These are phyloP conservation scores for Artemisiospiza belli DNA, from an alignment of 2,113 vertebrate genomes.

Conservation along the genomic window DNA sequence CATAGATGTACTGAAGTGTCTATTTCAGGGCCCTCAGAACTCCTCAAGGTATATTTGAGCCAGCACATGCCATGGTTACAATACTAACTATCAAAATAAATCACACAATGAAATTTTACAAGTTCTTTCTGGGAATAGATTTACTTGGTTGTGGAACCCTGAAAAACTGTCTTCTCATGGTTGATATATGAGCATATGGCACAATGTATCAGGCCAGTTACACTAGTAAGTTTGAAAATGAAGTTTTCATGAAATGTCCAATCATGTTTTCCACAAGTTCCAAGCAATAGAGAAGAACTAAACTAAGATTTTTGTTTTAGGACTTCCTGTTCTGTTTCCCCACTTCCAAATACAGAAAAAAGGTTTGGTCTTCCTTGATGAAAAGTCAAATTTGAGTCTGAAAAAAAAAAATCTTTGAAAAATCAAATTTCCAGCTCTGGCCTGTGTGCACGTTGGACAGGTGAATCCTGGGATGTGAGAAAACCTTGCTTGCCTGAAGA, in stretches of 20 bases:
- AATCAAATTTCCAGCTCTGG: background rate
- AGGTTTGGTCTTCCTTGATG: background rate
- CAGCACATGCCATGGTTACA: background rate
- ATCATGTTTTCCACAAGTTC: background rate
- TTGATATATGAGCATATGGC: background rate
- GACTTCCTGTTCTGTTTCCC: background rate
- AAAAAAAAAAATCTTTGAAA: background rate
- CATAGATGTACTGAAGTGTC: background rate
- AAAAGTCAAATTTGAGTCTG: background rate
- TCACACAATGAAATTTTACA: background rate
- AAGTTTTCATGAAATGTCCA: rapidly evolving
- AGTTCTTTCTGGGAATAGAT: background rate
- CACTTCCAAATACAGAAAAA: background rate
- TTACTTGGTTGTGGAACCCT: background rate
- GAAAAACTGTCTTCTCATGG: background rate
- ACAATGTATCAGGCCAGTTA: background rate
- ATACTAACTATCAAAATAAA: background rate
- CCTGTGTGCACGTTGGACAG: background rate
- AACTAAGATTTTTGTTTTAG: background rate
- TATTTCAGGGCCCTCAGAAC: background rate
- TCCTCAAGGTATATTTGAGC: background rate
- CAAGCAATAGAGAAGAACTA: background rate
- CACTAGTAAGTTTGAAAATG: background rate
- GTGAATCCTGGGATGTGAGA: background rate
- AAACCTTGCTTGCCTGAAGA: background rate